Evolutionary conservation across 92 coral and sea anemone genomes (phyloP), one percentile per base, ranked within the genome.

Genomic region (Pocillopora meandrina): DNA sequence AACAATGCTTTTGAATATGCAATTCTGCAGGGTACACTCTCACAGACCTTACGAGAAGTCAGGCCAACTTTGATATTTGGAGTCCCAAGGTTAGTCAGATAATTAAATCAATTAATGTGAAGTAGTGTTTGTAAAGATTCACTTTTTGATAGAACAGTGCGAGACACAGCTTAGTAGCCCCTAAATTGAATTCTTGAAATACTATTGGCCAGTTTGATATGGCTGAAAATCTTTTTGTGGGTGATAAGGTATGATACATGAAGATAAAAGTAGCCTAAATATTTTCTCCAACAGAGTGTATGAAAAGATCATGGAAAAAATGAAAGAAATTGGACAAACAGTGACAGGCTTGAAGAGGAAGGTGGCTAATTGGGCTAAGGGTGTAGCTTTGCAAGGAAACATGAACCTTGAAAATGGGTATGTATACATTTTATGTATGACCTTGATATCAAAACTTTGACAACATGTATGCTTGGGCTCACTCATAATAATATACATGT

Each of bases 221-320:
- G 52, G 52, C 52, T 42, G 52, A 42, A 42, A 42, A 42, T 3
- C 5, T 42, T 42, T 42, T 42, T 3, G 18, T 59, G 62, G 18
- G 62, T 59, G 19, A 59, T 2, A 59, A 59, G 14, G 18, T 5
- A 59, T 12, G 10, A 12, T 12, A 59, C 14, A 59, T 59, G 18
- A 59, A 59, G 62, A 16, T 16, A 59, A 59, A 59, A 42, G 52
- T 42, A 0, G 52, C 52, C 52, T 42, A 42, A 42, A 42, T 42
- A 42, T 26, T 71, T 69, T 23, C 79, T 16, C 56, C 34, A 64
- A 49, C 52, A 96, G 98, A 85, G 98, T 96, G 61, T 96, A 93
- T 90, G 98, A 96, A 69, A 96, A 96, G 90, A 96, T 96, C 60
- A 92, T 90, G 93, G 98, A 96, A 64, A 96, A 94, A 84, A 12